These are phyloP conservation scores for Microcebus jonahi DNA, from an alignment of 2,113 vertebrate species.

Conservation along the genomic window DNA sequence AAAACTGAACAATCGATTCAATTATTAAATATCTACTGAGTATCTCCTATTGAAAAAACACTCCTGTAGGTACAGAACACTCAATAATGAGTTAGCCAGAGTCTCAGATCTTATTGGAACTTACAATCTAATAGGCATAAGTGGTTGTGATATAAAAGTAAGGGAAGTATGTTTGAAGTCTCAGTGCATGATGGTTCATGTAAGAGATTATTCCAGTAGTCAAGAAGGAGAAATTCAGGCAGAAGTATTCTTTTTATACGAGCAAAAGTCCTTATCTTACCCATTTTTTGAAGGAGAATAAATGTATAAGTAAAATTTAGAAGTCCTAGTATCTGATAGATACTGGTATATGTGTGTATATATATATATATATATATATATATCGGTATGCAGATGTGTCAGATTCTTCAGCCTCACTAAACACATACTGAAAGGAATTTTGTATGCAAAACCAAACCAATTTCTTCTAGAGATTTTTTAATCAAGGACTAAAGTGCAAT, in stretches of 20 bases:
- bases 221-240: background rate
- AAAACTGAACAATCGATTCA: background rate
- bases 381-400: background rate
- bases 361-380: background rate
- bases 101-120: background rate
- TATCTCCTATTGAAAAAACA: background rate
- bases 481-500: background rate
- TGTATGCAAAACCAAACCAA: background rate
- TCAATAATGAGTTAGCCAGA: slow-evolving; percentile 17
- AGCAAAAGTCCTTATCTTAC: background rate
- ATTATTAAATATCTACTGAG: background rate
- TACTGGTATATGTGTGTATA: background rate
- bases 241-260: background rate
- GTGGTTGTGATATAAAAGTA: background rate
- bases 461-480: background rate
- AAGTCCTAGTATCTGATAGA: background rate
- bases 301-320: background rate
- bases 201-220: background rate
- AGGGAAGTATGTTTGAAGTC: background rate
- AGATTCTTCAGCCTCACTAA: background rate
- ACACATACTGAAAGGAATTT: background rate
- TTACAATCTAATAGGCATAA: background rate
- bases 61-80: background rate
- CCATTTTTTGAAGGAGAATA: background rate
- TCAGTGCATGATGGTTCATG: background rate